Conservation (phyloP, 2,888 invertebrate species). For the Amblyteles armatorius region DNA sequence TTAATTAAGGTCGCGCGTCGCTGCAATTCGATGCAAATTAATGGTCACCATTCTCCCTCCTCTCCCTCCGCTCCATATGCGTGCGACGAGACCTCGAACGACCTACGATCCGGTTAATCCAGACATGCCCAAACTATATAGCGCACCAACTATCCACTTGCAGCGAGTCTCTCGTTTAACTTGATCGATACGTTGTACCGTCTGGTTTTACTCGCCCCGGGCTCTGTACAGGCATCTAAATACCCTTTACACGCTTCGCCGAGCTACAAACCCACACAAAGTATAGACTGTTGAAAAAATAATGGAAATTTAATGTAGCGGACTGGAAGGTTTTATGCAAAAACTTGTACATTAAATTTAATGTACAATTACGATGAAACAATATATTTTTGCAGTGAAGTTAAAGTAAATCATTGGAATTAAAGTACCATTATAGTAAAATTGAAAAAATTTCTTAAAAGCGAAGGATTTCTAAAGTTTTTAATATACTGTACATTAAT, state of each 20-base stretch:
- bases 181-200: not conserved
- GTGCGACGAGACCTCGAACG: constrained; percentile 33
- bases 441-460: too few relatives aligned
- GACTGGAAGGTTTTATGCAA: too few relatives aligned
- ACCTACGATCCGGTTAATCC: constrained; percentile 36
- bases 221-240: not conserved
- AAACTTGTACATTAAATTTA: too few relatives aligned
- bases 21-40: constrained; percentile 42
- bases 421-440: too few relatives aligned
- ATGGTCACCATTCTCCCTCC: constrained; percentile 11
- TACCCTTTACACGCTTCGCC: not conserved
- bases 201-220: not conserved
- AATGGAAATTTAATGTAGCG: not conserved
- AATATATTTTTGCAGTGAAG: too few relatives aligned
- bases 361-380: too few relatives aligned
- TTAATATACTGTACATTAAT: too few relatives aligned
- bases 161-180: not conserved
- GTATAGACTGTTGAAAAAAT: not conserved
- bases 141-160: not conserved
- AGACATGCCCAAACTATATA: constrained; percentile 17
- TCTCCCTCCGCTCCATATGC: not conserved
- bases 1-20: constrained; percentile 59
- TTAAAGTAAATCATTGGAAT: too few relatives aligned
- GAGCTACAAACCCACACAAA: not conserved
- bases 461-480: too few relatives aligned